Conservation (phyloP, 2,888 invertebrate genomes). For the Podabrus alpinus region DNA sequence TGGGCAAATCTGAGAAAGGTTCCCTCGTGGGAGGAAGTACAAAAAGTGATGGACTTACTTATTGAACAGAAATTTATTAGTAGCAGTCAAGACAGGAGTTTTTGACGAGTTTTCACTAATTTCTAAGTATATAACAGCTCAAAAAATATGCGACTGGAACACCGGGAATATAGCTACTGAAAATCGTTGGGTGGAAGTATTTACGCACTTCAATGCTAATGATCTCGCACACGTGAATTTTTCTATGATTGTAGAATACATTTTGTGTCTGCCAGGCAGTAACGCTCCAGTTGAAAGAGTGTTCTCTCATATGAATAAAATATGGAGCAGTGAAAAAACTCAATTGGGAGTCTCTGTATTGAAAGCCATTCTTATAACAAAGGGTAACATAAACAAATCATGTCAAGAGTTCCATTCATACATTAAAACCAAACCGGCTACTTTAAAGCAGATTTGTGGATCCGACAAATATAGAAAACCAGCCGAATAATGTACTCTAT, state of each 20-base stretch:
- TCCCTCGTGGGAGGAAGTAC: conserved; percentile 35
- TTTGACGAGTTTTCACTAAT: conserved; percentile 42
- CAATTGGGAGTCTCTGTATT: neutral
- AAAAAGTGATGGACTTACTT: conserved; percentile 31
- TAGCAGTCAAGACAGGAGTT: conserved; percentile 36
- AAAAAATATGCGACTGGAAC: conserved; percentile 41
- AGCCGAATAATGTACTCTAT: too few species aligned
- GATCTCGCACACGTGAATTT: neutral
- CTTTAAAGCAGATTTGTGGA: neutral
- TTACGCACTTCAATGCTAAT: neutral
- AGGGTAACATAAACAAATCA: neutral
- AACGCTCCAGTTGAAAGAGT: neutral
- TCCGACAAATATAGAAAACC: neutral
- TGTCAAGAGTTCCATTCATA: neutral
- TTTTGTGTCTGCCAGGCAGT: neutral
- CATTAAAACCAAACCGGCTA: neutral
- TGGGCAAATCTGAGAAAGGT: conserved; percentile 37
- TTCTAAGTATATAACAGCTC: conserved; percentile 35
- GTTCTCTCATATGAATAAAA: neutral
- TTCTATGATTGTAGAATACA: neutral
- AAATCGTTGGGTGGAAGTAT: conserved; percentile 27
- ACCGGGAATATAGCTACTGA: conserved; percentile 38
- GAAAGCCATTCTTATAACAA: neutral
- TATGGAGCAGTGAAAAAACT: neutral
- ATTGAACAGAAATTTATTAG: conserved; percentile 36